phyloP scores from a whole-genome alignment of 2,113 vertebrate genomes.

The Orcinus orca region DNA sequence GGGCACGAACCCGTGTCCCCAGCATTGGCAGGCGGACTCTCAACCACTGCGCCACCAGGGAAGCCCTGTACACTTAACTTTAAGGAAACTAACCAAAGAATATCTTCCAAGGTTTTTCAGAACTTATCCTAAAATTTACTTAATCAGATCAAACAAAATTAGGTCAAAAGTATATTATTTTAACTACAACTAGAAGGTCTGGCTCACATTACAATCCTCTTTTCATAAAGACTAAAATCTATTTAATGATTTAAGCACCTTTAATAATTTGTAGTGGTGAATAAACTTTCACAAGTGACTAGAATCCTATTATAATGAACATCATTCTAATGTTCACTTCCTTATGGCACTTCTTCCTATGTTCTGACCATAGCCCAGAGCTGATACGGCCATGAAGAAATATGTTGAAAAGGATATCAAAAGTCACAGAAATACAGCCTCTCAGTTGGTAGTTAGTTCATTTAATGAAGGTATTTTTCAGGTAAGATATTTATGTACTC shows the following conservation, averaged over 20 bases:
- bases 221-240: neutral
- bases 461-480: slow-evolving; percentile 11
- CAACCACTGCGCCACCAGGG: no score
- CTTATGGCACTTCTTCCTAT: neutral
- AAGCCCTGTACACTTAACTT: slow-evolving; percentile 10
- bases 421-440: neutral
- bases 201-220: neutral
- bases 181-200: neutral
- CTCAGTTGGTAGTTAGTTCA: neutral
- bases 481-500: neutral
- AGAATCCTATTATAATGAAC: neutral
- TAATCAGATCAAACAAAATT: neutral
- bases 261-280: neutral
- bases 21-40: no score
- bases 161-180: slow-evolving; percentile 33
- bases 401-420: neutral
- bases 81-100: slow-evolving; percentile 11
- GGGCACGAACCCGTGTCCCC: no score
- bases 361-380: neutral
- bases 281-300: neutral
- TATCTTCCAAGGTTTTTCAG: slow-evolving; percentile 1
- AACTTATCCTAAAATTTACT: slow-evolving; percentile 42
- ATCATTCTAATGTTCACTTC: neutral
- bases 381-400: neutral
- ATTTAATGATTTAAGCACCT: slow-evolving; percentile 1